phyloP scores from a whole-genome alignment of 2,888 invertebrate genomes.

The Cataglyphis cursor region DNA sequence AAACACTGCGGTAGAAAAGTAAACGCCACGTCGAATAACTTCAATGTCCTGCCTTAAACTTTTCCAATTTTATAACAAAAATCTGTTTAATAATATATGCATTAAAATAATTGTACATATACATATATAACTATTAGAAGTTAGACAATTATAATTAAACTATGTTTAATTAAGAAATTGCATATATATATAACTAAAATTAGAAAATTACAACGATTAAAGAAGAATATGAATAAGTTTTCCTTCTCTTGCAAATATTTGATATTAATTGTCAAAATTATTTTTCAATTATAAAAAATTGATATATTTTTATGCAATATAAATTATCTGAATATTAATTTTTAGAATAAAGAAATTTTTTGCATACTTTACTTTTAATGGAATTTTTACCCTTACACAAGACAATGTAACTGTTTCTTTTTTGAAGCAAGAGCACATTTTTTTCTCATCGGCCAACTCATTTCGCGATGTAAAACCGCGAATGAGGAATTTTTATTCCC shows the following conservation, averaged over 20 bases:
- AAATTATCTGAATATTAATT: background rate
- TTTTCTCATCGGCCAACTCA: constrained; percentile 47
- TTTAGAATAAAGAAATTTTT: background rate
- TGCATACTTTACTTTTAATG: background rate
- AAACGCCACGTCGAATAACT: constrained; percentile 17
- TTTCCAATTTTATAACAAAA: constrained; percentile 11
- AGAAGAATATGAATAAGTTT: background rate
- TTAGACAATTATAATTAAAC: background rate
- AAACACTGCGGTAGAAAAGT: constrained; percentile 17
- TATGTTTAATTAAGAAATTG: background rate
- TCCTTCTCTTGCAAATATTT: background rate
- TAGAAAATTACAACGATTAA: background rate
- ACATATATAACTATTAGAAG: background rate
- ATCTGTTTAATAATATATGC: background rate
- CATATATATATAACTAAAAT: background rate
- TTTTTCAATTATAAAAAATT: background rate
- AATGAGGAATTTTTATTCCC: constrained; percentile 56
- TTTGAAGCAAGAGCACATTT: constrained; percentile 11
- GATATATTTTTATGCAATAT: background rate
- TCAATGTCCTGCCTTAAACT: background rate
- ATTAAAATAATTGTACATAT: background rate
- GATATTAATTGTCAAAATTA: background rate
- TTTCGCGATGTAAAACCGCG: constrained; percentile 49
- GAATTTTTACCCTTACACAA: background rate
- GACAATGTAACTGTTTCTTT: constrained; percentile 16